Conservation (phyloP, 2,797 vertebrate genomes). For the Alauda arvensis region DNA sequence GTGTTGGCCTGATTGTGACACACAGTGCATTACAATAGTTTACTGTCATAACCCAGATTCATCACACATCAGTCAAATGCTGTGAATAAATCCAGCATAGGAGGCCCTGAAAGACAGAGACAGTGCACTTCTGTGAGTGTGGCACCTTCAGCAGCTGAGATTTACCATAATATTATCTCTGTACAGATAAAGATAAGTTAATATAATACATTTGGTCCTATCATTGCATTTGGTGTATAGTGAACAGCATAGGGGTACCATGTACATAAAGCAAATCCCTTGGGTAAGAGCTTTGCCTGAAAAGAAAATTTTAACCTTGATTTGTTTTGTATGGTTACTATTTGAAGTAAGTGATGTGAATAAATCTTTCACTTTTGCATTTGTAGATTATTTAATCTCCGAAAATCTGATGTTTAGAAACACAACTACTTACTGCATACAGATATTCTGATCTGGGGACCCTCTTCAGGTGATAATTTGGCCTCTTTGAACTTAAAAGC, state of each 20-base stretch:
- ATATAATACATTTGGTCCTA: background rate
- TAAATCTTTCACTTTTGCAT: background rate
- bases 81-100: background rate
- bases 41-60: background rate
- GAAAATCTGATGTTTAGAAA: slow-evolving; percentile 14
- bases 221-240: background rate
- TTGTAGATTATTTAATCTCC: background rate
- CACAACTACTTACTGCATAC: background rate
- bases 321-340: background rate
- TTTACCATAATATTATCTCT: background rate
- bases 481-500: background rate
- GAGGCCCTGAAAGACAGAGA: background rate
- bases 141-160: background rate
- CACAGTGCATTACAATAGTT: background rate
- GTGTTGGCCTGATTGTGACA: background rate
- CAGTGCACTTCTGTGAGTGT: background rate
- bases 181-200: background rate
- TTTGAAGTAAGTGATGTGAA: background rate
- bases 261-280: background rate
- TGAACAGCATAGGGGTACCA: background rate
- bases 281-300: background rate
- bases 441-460: background rate
- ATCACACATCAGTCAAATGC: background rate
- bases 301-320: background rate
- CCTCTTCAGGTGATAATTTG: slow-evolving; percentile 12